Base-by-base conservation (phyloP, 2,888 invertebrate species). In the Uloborus plumipes region DNA sequence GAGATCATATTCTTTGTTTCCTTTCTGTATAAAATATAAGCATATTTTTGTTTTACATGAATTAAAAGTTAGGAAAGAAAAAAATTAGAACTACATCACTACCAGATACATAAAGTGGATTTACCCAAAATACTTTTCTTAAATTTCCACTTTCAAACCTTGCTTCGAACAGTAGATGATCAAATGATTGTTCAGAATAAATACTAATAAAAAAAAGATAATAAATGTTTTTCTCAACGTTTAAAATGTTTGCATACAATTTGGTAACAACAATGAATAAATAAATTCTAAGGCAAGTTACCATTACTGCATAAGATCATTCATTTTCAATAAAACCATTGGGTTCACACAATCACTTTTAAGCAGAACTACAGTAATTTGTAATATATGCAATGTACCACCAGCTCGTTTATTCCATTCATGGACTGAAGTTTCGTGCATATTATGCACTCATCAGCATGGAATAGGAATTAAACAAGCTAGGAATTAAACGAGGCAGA, bases 81-180 rank as follows among this genome's bases (percentile, higher is more conserved):
- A 14, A 53, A 26, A 31, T 7, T 39, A 64, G 14, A 18, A 13
- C 4, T 47, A 55, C 16, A n/a, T 31, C 16, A 69, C 39, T 18
- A 14, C 22, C 59, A 59, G 31, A 39, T n/a, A 13, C 7, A 55
- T 9, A 55, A 69, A 31, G n/a, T 31, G 14, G 14, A 72, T 69
- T 69, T 22, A 93, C 94, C 92, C 94, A 94, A 88, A 94, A 93
- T 22, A 91, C 95, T 91, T 94, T 94, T 79, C 95, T 91, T 47
- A 96, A 90, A 90, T 96, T 96, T 26, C 95, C 96, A 86, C 94
- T 93, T 88, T 96, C 96, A 90, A 96, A 96, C 87, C 95, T 92
- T 7, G 95, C 94, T 88, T 95, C 95, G 88, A 96, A 96, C 72
- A 91, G 90, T 61, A 95, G 86, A 85, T 90, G 86, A 90, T 89